Percentiles rank a stretch among this genome's conserved stretches.
Evolutionary conservation across 2,113 vertebrate species (phyloP).

Genomic region (Scolopax mira): DNA sequence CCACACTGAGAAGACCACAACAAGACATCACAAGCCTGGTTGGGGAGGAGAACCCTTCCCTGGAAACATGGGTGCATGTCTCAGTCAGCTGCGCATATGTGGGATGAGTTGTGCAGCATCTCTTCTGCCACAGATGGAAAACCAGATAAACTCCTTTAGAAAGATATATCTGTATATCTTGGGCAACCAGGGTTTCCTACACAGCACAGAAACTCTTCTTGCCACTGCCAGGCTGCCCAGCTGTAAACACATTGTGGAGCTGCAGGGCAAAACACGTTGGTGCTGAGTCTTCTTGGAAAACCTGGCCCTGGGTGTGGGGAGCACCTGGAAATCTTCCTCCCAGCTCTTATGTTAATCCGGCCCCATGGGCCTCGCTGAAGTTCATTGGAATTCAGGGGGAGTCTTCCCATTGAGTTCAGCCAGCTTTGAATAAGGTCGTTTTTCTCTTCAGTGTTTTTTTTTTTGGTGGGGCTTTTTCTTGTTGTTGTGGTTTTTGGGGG

Average conservation of each 20-base stretch:
- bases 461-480: not conserved
- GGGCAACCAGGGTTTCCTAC: slow-evolving; percentile 3
- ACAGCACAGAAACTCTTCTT: not conserved
- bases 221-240: not conserved
- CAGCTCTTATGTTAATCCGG: not conserved
- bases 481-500: not conserved
- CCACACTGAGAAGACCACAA: not conserved
- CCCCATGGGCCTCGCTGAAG: not conserved
- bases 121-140: not conserved
- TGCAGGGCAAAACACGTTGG: not conserved
- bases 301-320: slow-evolving; percentile 12
- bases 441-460: not conserved
- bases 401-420: not conserved
- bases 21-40: not conserved
- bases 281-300: slow-evolving; percentile 13
- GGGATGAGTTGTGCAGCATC: fast-evolving
- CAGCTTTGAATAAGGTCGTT: not conserved
- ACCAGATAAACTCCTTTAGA: not conserved
- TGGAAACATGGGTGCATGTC: not conserved
- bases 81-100: not conserved
- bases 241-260: not conserved
- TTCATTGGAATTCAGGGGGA: slow-evolving; percentile 37
- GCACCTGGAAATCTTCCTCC: slow-evolving; percentile 41
- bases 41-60: not conserved
- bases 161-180: not conserved